Base-by-base conservation (phyloP, 2,113 vertebrate species). In the rat (Rattus norvegicus) region DNA sequence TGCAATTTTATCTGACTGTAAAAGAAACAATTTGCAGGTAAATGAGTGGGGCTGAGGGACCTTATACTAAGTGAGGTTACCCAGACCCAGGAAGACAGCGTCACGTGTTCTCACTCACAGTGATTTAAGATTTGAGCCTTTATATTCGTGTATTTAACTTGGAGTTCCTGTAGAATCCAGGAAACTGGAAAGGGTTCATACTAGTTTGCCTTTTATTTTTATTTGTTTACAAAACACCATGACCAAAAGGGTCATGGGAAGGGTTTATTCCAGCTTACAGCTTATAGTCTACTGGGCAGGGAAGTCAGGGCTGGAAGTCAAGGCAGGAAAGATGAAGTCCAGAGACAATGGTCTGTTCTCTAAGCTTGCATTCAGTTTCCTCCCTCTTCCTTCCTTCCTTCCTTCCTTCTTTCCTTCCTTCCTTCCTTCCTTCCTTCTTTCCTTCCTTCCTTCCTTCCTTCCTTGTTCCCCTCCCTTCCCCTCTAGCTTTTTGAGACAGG, bases 361-460 rank as follows among this genome's bases (percentile, higher is more conserved):
- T 49, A 11, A 30, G 11, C 43, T 73, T 43, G 20, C 20, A 24
- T 39, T 22, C n/a, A 5, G n/a, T 19, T 39, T 73, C 72, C n/a
- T 73, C 11, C 13, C 12, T 56, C 73, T 33, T 17, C 22, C 75
- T 49, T 3, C 3, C 7, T 13, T 47, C 2, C 20, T 24, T 13
- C 7, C 7, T 24, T 30, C 6, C 17, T 33, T 52, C 28, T 7
- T 17, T 19, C 14, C 16, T 17, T 24, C 2, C 24, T 52, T 33
- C 6, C 7, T 8, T 52, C 1, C 4, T 7, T 10, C 2, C 14
- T 1, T 76, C 4, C 49, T 17, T 14, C 2, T 7, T 17, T 19
- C 14, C 16, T 17, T 24, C 2, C 24, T 52, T 33, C 6, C 7
- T 8, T 52, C 1, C 4, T 7, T 10, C 2, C 14, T 1, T 76